Conservation (phyloP, 2,113 vertebrate genomes). For the Neogale vison region DNA sequence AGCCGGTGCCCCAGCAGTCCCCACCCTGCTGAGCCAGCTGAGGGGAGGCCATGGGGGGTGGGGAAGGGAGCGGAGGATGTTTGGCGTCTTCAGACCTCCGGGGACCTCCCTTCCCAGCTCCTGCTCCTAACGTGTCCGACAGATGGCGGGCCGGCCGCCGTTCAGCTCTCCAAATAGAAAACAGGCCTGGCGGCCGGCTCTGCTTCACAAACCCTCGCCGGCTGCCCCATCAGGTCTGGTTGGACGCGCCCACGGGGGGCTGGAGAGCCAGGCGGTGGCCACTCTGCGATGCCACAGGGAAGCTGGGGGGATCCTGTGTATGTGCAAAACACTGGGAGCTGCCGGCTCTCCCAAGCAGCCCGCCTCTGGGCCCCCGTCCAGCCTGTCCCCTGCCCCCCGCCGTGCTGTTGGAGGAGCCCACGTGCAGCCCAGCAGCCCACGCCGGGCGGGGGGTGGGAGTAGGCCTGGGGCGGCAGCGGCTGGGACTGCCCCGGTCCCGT, state of each 20-base stretch:
- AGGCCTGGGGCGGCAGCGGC: neutral
- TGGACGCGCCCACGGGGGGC: neutral
- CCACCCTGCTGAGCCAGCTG: neutral
- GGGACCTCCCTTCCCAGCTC: constrained; percentile 53
- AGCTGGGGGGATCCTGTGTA: neutral
- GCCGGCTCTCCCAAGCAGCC: neutral
- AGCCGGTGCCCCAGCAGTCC: constrained; percentile 71
- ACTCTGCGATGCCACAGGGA: neutral
- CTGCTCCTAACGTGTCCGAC: constrained; percentile 62
- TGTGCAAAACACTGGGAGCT: neutral
- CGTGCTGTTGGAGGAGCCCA: accelerated
- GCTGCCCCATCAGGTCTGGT: constrained; percentile 16
- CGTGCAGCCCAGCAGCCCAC: neutral
- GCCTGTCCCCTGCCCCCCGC: neutral
- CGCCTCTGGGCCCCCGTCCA: neutral
- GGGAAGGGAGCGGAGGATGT: neutral
- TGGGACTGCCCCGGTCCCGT: neutral
- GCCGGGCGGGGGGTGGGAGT: neutral
- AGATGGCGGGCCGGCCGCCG: constrained; percentile 79
- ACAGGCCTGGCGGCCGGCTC: constrained; percentile 61
- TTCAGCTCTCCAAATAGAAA: constrained; percentile 74
- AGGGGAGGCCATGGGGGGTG: neutral
- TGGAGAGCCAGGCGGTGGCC: neutral
- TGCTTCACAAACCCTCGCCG: neutral
- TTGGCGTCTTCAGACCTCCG: constrained; percentile 40